A percentile compares a stretch with the other conserved stretches of the same genome.
Evolutionary conservation across 2,888 invertebrate genomes (phyloP).

Genomic region (Didymodactylos carnosus): DNA sequence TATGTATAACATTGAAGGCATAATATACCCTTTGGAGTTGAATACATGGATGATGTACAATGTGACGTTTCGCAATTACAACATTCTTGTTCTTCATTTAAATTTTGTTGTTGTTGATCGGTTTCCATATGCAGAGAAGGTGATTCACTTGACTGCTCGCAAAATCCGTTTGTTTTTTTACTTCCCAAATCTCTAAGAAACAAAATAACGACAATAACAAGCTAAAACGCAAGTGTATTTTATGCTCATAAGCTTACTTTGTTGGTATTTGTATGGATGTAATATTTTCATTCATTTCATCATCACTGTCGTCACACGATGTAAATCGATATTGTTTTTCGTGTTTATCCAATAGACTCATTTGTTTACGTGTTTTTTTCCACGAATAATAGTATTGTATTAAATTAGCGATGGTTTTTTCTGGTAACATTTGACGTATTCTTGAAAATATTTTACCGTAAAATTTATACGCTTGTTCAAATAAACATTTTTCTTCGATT

Average conservation of each 20-base stretch:
- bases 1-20: slow-evolving; percentile 66
- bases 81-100: slow-evolving; percentile 33
- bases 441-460: slow-evolving; percentile 93
- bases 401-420: slow-evolving; percentile 79
- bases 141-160: no score
- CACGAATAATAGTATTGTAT: slow-evolving; percentile 95
- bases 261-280: slow-evolving; percentile 67
- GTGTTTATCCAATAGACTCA: slow-evolving; percentile 74
- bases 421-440: slow-evolving; percentile 88
- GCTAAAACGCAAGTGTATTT: no score
- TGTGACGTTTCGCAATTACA: slow-evolving; percentile 54
- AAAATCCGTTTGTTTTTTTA: no score
- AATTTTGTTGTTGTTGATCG: neutral
- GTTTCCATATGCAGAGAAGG: no score
- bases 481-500: slow-evolving; percentile 84
- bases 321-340: slow-evolving; percentile 32
- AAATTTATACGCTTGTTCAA: slow-evolving; percentile 92
- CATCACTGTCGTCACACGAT: neutral
- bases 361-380: slow-evolving; percentile 80
- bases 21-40: slow-evolving; percentile 45
- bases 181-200: no score
- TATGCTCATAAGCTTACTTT: no score
- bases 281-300: slow-evolving; percentile 37
- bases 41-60: slow-evolving; percentile 51
- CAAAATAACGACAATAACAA: no score